Evolutionary conservation across 2,113 vertebrate species (phyloP).

Genomic region (Tragelaphus buxtoni): DNA sequence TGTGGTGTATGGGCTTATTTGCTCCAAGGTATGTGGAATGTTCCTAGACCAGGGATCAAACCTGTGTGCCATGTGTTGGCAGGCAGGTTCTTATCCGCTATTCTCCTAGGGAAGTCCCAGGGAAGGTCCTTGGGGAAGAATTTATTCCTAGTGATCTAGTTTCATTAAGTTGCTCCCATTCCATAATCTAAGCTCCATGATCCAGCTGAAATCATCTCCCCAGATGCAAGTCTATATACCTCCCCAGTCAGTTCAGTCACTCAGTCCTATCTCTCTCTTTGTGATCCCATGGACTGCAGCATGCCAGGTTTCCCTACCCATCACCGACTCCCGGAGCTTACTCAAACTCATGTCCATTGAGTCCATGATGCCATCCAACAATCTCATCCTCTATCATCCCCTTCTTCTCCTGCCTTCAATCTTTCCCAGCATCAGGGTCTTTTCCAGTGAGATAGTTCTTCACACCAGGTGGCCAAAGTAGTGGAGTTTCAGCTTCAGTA

Average conservation of each 20-base stretch:
- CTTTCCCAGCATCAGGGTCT: neutral
- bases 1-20: neutral
- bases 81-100: neutral
- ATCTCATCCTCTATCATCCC: neutral
- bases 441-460: neutral
- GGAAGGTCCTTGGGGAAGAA: neutral
- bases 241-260: neutral
- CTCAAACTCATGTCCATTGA: neutral
- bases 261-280: neutral
- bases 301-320: neutral
- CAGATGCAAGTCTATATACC: neutral
- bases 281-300: neutral
- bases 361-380: neutral
- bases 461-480: rapidly evolving
- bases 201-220: neutral
- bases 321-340: neutral
- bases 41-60: neutral
- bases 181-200: neutral
- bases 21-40: neutral
- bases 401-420: neutral
- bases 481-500: neutral
- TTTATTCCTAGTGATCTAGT: neutral
- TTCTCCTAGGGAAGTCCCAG: neutral
- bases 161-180: neutral
- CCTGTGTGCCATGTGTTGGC: neutral